Base-by-base conservation (phyloP, 2,113 vertebrate genomes). In the Lichenostomus cassidix region DNA sequence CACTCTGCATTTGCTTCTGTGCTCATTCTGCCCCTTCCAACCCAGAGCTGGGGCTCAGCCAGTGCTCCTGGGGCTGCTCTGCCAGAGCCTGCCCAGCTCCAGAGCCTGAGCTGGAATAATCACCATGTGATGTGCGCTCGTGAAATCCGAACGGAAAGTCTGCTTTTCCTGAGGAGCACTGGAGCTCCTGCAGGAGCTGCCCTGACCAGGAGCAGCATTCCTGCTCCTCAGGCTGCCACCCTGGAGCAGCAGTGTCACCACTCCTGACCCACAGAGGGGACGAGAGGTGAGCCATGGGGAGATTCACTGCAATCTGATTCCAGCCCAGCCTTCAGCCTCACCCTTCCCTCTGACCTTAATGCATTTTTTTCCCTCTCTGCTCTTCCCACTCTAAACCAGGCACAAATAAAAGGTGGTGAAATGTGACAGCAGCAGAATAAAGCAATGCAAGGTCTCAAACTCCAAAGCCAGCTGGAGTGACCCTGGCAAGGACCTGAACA, bases 371-470 rank as follows among this genome's bases (percentile, higher is more conserved):
- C 3, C 5, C 8, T 19, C 89, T 23, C 46, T 15, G 7, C 41
- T 12, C 12, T 37, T 50, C 52, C 27, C 27, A 7, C 59, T 24
- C 49, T 6, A 33, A 56, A n/a, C 5, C n/a, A 69, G 17, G 41
- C 4, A 4, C 39, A 70, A 65, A 68, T 33, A 59, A 41, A 58
- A 47, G 0, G 0, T 1, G 3, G 4, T 28, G 64, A 74, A 10
- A 49, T 0, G 1, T 6, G 20, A 4, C 7, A 13, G 29, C 18
- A 77, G 44, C 85, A 74, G 29, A 35, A 42, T 1, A 20, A 73
- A 78, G 29, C 63, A 39, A 11, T 2, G 2, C 9, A 39, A 35
- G 3, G 4, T n/a, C 20, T 28, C 20, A 7, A 35, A 11, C 41
- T 12, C 55, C 79, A 64, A 27, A 53, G 13, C 9, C 12, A 8